A percentile compares a stretch with the other conserved stretches of the same genome.
Evolutionary conservation across 2,888 invertebrate genomes (phyloP).

Genomic region (Drosophila neonasuta): DNA sequence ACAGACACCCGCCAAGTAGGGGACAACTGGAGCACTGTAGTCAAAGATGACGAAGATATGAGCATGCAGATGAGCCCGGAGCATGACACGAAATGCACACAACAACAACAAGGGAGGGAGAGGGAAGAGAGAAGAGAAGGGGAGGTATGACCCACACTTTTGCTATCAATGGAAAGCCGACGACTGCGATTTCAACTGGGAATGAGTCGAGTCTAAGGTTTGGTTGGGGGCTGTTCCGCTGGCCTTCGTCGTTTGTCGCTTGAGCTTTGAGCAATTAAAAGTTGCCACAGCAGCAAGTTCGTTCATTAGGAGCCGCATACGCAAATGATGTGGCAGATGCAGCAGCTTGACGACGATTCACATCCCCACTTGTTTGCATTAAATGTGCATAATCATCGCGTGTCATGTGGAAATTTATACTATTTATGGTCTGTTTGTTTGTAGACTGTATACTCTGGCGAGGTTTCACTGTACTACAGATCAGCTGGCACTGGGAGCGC

Average conservation of each 20-base stretch:
- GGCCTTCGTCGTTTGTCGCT: constrained; percentile 61
- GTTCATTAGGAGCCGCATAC: constrained; percentile 46
- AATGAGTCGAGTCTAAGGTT: background rate
- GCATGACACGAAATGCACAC: constrained; percentile 52
- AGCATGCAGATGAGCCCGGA: constrained; percentile 72
- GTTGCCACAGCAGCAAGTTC: constrained; percentile 29
- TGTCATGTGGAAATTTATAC: constrained; percentile 78
- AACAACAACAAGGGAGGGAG: background rate
- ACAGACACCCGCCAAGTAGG: constrained; percentile 72
- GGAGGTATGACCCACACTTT: constrained; percentile 41
- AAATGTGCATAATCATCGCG: constrained; percentile 77
- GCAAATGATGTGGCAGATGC: constrained; percentile 73
- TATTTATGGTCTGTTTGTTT: constrained; percentile 74
- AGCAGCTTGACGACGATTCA: constrained; percentile 41
- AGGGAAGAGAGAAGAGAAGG: background rate
- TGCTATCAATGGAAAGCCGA: constrained; percentile 70
- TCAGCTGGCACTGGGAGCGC: constrained; percentile 11
- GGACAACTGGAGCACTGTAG: constrained; percentile 60
- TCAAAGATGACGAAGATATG: constrained; percentile 67
- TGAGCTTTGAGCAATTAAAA: constrained; percentile 74
- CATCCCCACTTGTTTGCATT: constrained; percentile 61
- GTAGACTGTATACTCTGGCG: constrained; percentile 34
- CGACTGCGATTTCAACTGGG: constrained; percentile 62
- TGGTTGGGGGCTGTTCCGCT: constrained; percentile 18
- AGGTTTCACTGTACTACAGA: constrained; percentile 2